Percentiles rank a stretch among this genome's conserved stretches.
Conservation (phyloP, 2,888 invertebrate genomes). For the Mesopsocus fuscifrons region DNA sequence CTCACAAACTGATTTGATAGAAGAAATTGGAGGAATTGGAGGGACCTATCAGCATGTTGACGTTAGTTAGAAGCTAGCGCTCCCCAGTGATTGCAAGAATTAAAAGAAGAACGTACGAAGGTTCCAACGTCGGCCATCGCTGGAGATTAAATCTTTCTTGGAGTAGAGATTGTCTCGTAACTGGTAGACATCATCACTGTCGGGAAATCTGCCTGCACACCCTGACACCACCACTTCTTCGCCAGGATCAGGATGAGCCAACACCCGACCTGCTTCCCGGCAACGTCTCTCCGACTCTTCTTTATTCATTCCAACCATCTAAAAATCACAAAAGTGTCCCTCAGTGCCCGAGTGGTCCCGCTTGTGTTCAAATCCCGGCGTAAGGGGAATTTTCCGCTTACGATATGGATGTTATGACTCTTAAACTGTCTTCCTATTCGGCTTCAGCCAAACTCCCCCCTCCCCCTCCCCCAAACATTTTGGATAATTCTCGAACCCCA, state of each 20-base stretch:
- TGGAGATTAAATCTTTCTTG: conserved; percentile 50
- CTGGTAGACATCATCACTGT: conserved; percentile 51
- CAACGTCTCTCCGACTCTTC: not conserved
- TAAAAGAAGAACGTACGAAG: conserved; percentile 17
- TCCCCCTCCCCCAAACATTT: too few species aligned
- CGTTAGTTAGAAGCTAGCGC: not conserved
- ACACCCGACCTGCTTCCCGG: conserved; percentile 27
- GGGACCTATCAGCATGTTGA: too few species aligned
- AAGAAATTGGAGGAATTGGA: too few species aligned
- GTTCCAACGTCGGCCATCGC: conserved; percentile 27
- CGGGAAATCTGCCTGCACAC: conserved; percentile 53
- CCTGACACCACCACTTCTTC: conserved; percentile 49
- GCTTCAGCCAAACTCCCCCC: too few species aligned
- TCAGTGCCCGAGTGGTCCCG: too few species aligned
- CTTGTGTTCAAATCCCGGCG: too few species aligned
- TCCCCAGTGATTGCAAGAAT: not conserved
- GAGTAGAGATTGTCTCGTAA: conserved; percentile 50
- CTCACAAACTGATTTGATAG: too few species aligned
- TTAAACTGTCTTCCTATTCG: too few species aligned
- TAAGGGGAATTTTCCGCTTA: too few species aligned
- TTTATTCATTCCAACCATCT: not conserved
- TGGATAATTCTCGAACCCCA: too few species aligned
- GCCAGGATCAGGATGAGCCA: conserved; percentile 35
- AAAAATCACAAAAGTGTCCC: too few species aligned
- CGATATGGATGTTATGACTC: too few species aligned